Base-by-base conservation (phyloP, 2,888 invertebrate species). In the Ischnura elegans region DNA sequence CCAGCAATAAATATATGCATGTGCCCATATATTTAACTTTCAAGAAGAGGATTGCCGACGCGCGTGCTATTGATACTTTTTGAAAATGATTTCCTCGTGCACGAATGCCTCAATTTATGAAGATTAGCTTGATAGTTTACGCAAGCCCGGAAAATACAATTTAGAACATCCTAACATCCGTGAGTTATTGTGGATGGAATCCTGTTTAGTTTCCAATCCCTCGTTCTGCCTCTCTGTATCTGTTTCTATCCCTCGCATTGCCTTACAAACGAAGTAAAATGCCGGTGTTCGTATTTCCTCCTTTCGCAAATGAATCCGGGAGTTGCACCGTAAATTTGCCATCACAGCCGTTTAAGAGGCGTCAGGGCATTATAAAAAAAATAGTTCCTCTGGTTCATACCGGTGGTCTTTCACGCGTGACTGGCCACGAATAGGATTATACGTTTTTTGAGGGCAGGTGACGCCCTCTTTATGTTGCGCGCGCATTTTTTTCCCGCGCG, bases 381-480 rank as follows among this genome's bases (percentile, higher is more conserved):
- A 76, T 21, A 13, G 4, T n/a, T 51, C 51, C 51, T 19, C 51
- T 25, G 76, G 76, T 76, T 76, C 36, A 76, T 76, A 36, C 76
- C 36, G 76, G 10, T 36, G 76, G 76, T 51, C 36, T 36, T 76
- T 36, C 8, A 76, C 76, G 76, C 76, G 76, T 76, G 76, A 76
- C 76, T 76, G 76, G 13, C 29, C 76, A 36, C 29, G 76, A 76
- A 76, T 76, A 76, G 76, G 76, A 76, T 76, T 76, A 76, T 36
- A 36, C n/a, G n/a, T n/a, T n/a, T 76, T 76, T 76, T 36, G 76
- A 76, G 76, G 76, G 76, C 76, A 36, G 76, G 76, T 36, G 76
- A 76, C 76, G 76, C 76, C 76, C 76, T 76, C 76, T 76, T 76
- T 25, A 76, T 76, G 76, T 76, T n/a, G n/a, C n/a, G n/a, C n/a